These are phyloP conservation scores for Ophioninae sp. DNA, from an alignment of 2,888 invertebrate genomes.

Conservation along the genomic window DNA sequence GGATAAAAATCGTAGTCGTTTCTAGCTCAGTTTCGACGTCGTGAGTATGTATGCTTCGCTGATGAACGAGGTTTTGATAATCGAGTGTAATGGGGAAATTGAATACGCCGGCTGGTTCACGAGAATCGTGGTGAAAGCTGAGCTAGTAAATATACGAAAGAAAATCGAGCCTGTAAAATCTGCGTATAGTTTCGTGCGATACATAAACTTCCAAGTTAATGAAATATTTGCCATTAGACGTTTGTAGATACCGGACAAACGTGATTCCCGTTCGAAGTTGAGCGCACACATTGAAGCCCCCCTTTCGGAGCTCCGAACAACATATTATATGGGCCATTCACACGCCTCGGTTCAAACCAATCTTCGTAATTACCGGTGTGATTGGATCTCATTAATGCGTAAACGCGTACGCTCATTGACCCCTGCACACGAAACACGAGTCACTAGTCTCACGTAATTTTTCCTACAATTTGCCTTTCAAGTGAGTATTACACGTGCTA, in stretches of 20 bases:
- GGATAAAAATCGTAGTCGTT: no score
- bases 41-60: no score
- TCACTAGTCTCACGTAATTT: not conserved
- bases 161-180: not conserved
- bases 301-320: not conserved
- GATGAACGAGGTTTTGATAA: no score
- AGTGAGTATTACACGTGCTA: not conserved
- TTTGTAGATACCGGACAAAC: not conserved
- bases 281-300: not conserved
- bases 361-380: constrained; percentile 11
- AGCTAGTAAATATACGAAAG: not conserved
- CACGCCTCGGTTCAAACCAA: constrained; percentile 6
- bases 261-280: constrained; percentile 7
- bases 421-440: not conserved
- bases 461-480: not conserved
- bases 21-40: no score
- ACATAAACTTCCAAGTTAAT: constrained; percentile 21
- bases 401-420: constrained; percentile 10
- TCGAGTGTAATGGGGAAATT: no score
- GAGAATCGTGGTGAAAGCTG: not conserved
- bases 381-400: constrained; percentile 29
- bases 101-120: not conserved
- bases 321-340: constrained; percentile 15
- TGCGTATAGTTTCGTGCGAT: not conserved
- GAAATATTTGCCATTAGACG: constrained; percentile 13